Percentiles rank a stretch among this genome's conserved stretches.
Conservation (phyloP, 2,888 invertebrate species). For the Cheilosia vulpina region DNA sequence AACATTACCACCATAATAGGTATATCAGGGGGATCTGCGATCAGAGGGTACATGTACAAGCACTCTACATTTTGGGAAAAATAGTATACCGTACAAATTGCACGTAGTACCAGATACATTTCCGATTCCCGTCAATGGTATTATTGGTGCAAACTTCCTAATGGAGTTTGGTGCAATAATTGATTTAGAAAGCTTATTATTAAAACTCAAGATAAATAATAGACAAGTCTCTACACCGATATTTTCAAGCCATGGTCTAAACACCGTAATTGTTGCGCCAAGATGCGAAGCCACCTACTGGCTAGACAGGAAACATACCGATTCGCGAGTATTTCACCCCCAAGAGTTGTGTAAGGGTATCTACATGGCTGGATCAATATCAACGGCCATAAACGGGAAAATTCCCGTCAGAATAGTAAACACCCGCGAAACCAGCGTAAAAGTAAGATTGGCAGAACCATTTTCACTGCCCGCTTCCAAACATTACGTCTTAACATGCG, state of each 20-base stretch:
- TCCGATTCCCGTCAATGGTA: not conserved
- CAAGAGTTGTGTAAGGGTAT: not conserved
- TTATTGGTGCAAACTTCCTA: conserved; percentile 6
- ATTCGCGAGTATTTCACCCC: not conserved
- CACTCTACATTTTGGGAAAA: not conserved
- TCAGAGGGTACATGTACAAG: not conserved
- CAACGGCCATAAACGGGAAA: conserved; percentile 1
- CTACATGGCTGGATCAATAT: too few species aligned
- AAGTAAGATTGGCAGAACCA: not conserved
- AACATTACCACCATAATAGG: not conserved
- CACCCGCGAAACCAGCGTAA: conserved; percentile 2
- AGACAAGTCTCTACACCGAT: not conserved
- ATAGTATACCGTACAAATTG: conserved; percentile 2
- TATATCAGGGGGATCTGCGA: not conserved
- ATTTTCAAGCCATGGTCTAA: conserved; percentile 8
- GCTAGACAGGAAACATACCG: not conserved
- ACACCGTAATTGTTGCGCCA: conserved; percentile 2
- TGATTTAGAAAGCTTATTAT: not conserved
- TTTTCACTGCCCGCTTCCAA: not conserved
- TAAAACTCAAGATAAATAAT: not conserved
- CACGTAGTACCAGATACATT: not conserved
- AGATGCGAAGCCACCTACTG: conserved; percentile 18
- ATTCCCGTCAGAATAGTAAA: conserved; percentile 14
- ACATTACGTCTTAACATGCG: not conserved
- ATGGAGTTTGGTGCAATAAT: conserved; percentile 7